Base-by-base conservation (phyloP, 2,113 vertebrate species). In the Ifrita kowaldi region DNA sequence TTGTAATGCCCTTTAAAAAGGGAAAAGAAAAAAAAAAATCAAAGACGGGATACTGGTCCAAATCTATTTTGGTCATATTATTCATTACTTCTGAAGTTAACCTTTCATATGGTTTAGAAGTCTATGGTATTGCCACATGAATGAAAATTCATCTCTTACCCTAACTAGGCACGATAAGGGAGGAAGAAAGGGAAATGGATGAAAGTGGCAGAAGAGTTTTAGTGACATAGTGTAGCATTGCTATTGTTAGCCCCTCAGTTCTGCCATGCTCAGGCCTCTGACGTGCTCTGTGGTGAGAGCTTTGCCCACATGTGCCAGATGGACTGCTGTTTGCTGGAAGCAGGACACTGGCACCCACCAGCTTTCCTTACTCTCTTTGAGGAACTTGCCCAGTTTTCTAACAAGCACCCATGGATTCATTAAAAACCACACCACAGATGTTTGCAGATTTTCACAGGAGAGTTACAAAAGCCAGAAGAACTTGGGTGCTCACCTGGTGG, bases 21-120 rank as follows among this genome's bases (percentile, higher is more conserved):
- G 47, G 42, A 86, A 80, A 47, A 84, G 22, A 1, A 9, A 33
- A 33, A 60, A 57, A 47, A 52, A 89, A 65, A 78, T 88, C 84
- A 93, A 91, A 86, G 52, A 11, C 1, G 3, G 56, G 44, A 84
- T 60, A 78, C 26, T 62, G 56, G 46, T 79, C 57, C 75, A 63
- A 93, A 93, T 84, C 93, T 95, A 82, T 96, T 97, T 94, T 2
- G 3, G 94, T 83, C 47, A 37, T 71, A 86, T 74, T 87, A 90
- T 81, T 79, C 84, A 92, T 87, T 84, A 87, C 41, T 81, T 95
- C 64, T 95, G 84, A 95, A 89, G 91, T 75, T 68, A 63, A 90
- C 19, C 64, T 90, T 78, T 91, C 76, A 60, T 59, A 75, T 18
- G 56, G 35, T 91, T 93, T 74, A 89, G 57, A 93, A 93, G 78